Base-by-base conservation (phyloP, 2,888 invertebrate genomes). In the Caenorhabditis sp. region DNA sequence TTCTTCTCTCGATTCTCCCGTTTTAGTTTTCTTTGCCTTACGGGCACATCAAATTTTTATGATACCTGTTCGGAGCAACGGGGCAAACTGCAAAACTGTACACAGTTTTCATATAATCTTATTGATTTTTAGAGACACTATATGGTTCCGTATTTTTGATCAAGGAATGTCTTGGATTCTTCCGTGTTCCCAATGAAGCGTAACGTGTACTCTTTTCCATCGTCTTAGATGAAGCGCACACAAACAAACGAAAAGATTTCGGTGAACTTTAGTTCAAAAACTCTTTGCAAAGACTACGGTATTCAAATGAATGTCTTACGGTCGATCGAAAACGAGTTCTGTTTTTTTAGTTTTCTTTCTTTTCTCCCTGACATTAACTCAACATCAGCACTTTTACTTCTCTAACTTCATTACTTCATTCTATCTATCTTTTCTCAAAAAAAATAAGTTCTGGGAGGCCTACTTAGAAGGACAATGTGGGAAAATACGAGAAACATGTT, bases 11-110 rank as follows among this genome's bases (percentile, higher is more conserved):
- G 31, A 10, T 38, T 41, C 35, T 63, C 41, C 51, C 35, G 26
- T 16, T 51, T 41, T 63, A n/a, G 41, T 54, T 58, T 63, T 59
- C 66, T 47, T 75, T 68, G 58, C 51, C 69, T 51, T 61, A 76
- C 69, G 69, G 69, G 44, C 69, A 61, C 77, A 70, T 77, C 70
- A 70, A 61, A 63, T 64, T 79, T 79, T 79, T 64, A 79, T 72
- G 70, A 44, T 63, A 56, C 59, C 64, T 79, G 79, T 70, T 72
- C 61, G 22, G 41, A 54, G 64, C 51, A 56, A 63, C 63, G 70
- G 49, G 49, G 38, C 38, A 28, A 35, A 41, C 49, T n/a, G 76
- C 59, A n/a, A 19, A 12, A 35, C 19, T 22, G 70, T 56, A 79
- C 12, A 12, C 63, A 63, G 70, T 70, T 47, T 31, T 24, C 28